These are phyloP conservation scores for Chorisops tibialis DNA, from an alignment of 2,888 invertebrate genomes.

Conservation along the genomic window DNA sequence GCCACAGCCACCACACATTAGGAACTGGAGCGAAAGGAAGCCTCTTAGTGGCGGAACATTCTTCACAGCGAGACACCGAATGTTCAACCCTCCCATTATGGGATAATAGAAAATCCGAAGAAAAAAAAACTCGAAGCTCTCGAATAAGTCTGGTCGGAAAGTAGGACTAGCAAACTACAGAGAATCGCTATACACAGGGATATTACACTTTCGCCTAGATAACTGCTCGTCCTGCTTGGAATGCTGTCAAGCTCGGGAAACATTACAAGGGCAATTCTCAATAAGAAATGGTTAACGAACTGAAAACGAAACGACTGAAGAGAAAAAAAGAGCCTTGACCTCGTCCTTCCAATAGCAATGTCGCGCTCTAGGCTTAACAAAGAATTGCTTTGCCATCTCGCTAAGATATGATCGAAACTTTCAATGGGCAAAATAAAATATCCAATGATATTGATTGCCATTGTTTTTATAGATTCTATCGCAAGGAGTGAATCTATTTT, in stretches of 20 bases:
- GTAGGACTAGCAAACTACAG: too few species aligned
- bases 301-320: conserved; percentile 12
- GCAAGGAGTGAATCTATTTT: neutral
- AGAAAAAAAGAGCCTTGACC: conserved; percentile 14
- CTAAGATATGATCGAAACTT: conserved; percentile 20
- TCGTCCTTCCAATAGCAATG: neutral
- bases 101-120: neutral
- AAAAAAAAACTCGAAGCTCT: neutral
- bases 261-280: neutral
- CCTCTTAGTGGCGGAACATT: neutral
- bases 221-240: neutral
- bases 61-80: neutral
- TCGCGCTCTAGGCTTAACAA: neutral
- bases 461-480: conserved; percentile 13
- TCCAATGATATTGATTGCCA: conserved; percentile 11
- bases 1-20: neutral
- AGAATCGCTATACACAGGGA: neutral
- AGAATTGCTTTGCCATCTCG: neutral
- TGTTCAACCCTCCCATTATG: neutral
- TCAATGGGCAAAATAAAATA: conserved; percentile 3
- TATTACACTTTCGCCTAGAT: conserved; percentile 4
- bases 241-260: neutral
- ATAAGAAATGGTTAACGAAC: conserved; percentile 21
- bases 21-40: neutral
- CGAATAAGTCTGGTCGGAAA: neutral